Evolutionary conservation across 2,113 vertebrate species (phyloP), one percentile per base, ranked within the genome.

Genomic region (Oenanthe oenanthe): DNA sequence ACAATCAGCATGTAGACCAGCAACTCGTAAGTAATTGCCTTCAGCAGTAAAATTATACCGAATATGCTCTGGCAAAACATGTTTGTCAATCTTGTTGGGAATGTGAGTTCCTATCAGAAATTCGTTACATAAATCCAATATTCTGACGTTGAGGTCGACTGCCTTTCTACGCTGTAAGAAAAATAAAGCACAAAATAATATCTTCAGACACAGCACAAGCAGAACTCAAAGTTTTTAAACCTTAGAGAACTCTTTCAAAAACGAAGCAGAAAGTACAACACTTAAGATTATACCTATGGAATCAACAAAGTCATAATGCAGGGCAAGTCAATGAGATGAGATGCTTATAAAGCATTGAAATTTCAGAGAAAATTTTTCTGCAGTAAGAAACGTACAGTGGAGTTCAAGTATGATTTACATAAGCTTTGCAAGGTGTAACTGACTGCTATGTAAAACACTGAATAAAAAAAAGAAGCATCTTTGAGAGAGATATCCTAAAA

Each of bases 121-220:
- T 67, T 98, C 97, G 7, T 98, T 98, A 95, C 98, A 99, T 51
- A 99, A 97, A 95, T 99, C 99, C 97, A 99, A 57, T 78, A 99
- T 98, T 92, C 98, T 98, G 65, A 99, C 97, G 0, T 99, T 99
- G 57, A 99, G 98, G 61, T 98, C 97, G 5, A 99, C 99, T 3
- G 98, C 99, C 93, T 98, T 98, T 92, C 98, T 98, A 86, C 99
- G 98, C 99, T 99, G 95, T 25, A 88, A 62, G 22, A 85, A 61
- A 75, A 80, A 78, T 3, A 92, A 50, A 96, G 38, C 25, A 93
- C 10, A 92, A 80, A 71, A 89, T 3, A 47, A 0, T n/a, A 80
- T 13, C 24, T 85, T 92, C 67, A 95, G 74, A 67, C 17, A 75
- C 3, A 60, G 9, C 12, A 81, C 9, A 77, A 54, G 19, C 25